Evolutionary conservation across 2,113 vertebrate genomes (phyloP), one percentile per base, ranked within the genome.

Genomic region (Gymnogyps californianus): DNA sequence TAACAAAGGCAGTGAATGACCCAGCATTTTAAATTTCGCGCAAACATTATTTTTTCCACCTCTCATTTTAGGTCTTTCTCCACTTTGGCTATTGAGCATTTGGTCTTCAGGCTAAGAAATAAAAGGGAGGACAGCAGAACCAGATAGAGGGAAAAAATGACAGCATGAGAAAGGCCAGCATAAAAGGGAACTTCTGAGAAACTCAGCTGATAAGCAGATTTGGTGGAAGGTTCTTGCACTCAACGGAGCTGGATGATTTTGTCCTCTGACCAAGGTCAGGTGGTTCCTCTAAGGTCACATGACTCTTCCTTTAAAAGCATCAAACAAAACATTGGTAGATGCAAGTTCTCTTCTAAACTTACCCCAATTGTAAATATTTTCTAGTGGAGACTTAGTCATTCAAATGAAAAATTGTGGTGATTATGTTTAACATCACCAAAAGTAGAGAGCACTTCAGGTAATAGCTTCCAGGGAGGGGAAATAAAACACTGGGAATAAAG

Each of bases 381-480:
- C 90, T 83, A 74, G 40, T 40, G 71, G 36, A 78, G 38, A 94
- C 11, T 78, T 47, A 87, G 46, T 61, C 47, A 92, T 59, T 87
- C 51, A 86, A n/a, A 72, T 54, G 89, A 92, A 93, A 91, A 90
- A 93, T 11, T 10, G 72, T 70, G 51, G 28, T 89, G 75, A 94
- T 92, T 90, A 46, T 82, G 66, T 92, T 91, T 87, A 72, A 83
- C 66, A 71, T 59, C 82, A 83, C 40, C 61, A 65, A 78, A 91
- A 83, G 61, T 2, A 74, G 72, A 87, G 44, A 90, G 47, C 40
- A 49, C 84, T 91, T 86, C 79, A 91, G 82, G 62, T 95, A 95
- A 97, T 47, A 76, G 76, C 57, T 93, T 93, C 72, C 75, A 90
- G 54, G 22, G n/a, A 90, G 51, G 32, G 65, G 44, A 97, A 96